These are phyloP conservation scores for Esperia sulphurella DNA, from an alignment of 2,888 invertebrate species.

Conservation along the genomic window DNA sequence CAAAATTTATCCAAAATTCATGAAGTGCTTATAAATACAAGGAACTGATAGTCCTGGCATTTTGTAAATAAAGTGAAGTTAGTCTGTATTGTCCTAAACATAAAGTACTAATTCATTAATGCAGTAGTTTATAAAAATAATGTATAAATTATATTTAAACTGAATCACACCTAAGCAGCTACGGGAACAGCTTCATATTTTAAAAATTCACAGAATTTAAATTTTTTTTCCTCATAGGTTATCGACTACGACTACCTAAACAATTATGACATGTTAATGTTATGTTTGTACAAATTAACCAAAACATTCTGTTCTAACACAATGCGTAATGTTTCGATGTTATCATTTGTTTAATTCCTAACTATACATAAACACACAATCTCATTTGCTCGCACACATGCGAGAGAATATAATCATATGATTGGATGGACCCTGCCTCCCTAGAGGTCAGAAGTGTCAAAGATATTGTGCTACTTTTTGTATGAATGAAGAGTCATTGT, in stretches of 20 bases:
- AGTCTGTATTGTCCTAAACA: too few relatives aligned
- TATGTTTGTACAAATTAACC: conserved; percentile 23
- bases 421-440: conserved; percentile 39
- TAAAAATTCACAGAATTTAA: too few relatives aligned
- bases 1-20: too few relatives aligned
- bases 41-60: too few relatives aligned
- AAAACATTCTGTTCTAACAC: conserved; percentile 41
- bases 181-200: too few relatives aligned
- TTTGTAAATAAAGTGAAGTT: too few relatives aligned
- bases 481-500: conserved; percentile 37
- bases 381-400: neutral
- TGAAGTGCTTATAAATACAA: too few relatives aligned
- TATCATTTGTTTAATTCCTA: neutral
- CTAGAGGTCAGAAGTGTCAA: conserved; percentile 50
- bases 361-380: conserved; percentile 10
- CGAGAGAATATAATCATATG: conserved; percentile 9
- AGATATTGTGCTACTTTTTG: conserved; percentile 34
- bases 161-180: too few relatives aligned
- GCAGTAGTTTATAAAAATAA: too few relatives aligned
- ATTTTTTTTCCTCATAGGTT: neutral
- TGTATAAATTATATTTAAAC: too few relatives aligned
- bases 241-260: conserved; percentile 15
- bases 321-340: conserved; percentile 26
- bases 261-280: conserved; percentile 26
- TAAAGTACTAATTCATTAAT: too few relatives aligned